phyloP scores from a whole-genome alignment of 2,888 invertebrate genomes.

The Kryphioiulus occultus region DNA sequence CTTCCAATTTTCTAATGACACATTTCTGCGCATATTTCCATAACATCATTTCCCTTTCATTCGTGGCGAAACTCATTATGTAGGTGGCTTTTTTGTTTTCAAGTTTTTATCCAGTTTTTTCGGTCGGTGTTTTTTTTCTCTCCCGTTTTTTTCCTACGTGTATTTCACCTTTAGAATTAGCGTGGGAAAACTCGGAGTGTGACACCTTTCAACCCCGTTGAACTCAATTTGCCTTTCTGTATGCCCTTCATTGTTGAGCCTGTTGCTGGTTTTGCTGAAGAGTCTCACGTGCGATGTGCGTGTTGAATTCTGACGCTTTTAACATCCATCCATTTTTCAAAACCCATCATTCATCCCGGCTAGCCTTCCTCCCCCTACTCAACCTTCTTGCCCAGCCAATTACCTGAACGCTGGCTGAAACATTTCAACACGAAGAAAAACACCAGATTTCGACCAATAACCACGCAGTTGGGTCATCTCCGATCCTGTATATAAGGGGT shows the following conservation, averaged over 20 bases:
- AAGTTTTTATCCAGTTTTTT: constrained; percentile 20
- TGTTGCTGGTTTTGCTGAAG: constrained; percentile 40
- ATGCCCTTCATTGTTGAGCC: constrained; percentile 49
- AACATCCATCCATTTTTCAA: constrained; percentile 27
- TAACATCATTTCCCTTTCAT: constrained; percentile 38
- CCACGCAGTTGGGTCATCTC: constrained; percentile 28
- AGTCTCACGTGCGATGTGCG: constrained; percentile 44
- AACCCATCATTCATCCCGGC: constrained; percentile 36
- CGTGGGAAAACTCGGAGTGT: constrained; percentile 37
- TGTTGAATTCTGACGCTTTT: constrained; percentile 38
- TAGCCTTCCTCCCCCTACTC: constrained; percentile 36
- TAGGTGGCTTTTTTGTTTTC: constrained; percentile 38
- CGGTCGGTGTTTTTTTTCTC: not conserved
- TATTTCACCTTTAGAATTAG: constrained; percentile 48
- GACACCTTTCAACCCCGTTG: constrained; percentile 48
- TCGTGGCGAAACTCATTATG: not conserved
- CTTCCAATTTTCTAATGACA: constrained; percentile 27
- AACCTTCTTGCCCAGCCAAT: constrained; percentile 18
- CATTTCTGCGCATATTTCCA: not conserved
- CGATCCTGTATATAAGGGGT: not conserved
- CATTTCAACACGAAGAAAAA: not conserved
- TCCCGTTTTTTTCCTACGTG: not conserved
- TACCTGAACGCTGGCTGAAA: not conserved
- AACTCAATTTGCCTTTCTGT: constrained; percentile 48
- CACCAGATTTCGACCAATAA: not conserved